Evolutionary conservation across 2,113 vertebrate genomes (phyloP).

Genomic region (Peromyscus maniculatus): DNA sequence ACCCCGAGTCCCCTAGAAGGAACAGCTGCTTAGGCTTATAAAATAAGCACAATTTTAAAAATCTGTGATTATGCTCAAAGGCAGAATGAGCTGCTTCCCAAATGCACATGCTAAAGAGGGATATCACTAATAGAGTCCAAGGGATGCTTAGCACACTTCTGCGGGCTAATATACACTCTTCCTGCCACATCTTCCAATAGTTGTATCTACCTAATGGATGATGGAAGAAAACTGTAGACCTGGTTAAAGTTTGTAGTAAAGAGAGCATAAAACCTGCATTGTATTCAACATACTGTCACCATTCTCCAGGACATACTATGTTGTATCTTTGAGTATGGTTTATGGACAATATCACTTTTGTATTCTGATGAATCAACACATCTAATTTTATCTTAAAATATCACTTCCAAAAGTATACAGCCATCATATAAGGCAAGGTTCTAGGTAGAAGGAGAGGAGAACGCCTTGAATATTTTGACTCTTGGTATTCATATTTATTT

Average conservation of each 20-base stretch:
- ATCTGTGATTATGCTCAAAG: slow-evolving; percentile 49
- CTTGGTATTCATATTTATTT: slow-evolving; percentile 34
- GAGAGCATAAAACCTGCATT: background rate
- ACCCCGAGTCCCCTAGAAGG: slow-evolving; percentile 12
- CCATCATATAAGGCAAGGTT: background rate
- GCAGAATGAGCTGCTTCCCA: slow-evolving; percentile 26
- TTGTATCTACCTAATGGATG: background rate
- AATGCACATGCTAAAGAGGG: slow-evolving; percentile 44
- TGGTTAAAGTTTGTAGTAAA: background rate
- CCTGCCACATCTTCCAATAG: background rate
- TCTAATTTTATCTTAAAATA: slow-evolving; percentile 43
- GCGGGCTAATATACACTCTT: background rate
- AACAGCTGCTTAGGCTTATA: slow-evolving; percentile 70
- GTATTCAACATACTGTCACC: background rate
- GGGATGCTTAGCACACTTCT: background rate
- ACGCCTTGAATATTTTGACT: background rate
- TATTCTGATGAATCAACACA: background rate
- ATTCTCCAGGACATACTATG: background rate
- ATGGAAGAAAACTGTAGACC: background rate
- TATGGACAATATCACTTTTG: background rate
- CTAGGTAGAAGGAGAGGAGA: background rate
- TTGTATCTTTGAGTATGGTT: background rate
- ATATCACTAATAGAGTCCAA: slow-evolving; percentile 34
- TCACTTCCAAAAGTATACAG: background rate
- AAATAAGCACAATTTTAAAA: slow-evolving; percentile 65